Evolutionary conservation across 2,113 vertebrate species (phyloP).

Genomic region (Chascanopsetta lugubris): DNA sequence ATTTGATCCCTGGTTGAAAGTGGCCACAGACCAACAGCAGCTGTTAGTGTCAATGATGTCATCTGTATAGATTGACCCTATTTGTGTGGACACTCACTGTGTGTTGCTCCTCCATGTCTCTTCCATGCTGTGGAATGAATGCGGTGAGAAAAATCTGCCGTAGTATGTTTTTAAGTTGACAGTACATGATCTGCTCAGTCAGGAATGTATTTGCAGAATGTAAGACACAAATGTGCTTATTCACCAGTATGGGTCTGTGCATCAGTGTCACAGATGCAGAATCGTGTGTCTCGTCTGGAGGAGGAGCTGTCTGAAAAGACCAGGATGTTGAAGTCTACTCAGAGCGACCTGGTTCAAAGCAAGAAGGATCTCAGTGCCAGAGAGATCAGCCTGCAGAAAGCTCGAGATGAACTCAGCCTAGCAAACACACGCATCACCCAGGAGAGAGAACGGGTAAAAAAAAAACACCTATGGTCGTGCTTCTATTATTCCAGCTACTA

Average conservation of each 20-base stretch:
- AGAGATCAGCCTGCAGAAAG: conserved; percentile 69
- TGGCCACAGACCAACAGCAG: conserved; percentile 8
- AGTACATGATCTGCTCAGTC: too few species aligned
- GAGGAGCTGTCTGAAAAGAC: conserved; percentile 69
- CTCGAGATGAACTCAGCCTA: conserved; percentile 65
- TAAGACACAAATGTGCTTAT: neutral
- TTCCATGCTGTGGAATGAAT: neutral
- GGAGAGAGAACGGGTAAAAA: conserved; percentile 75
- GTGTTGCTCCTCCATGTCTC: conserved; percentile 6
- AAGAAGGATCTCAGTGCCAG: conserved; percentile 69
- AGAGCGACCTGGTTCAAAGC: conserved; percentile 62
- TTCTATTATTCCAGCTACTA: too few species aligned
- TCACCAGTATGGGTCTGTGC: conserved; percentile 8
- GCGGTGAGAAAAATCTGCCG: neutral
- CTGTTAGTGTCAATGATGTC: conserved; percentile 12
- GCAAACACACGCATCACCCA: conserved; percentile 69
- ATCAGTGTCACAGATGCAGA: conserved; percentile 47
- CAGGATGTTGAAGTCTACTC: conserved; percentile 52
- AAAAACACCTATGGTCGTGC: neutral
- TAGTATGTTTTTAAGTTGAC: too few species aligned
- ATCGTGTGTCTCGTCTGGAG: conserved; percentile 69
- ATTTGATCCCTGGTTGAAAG: conserved; percentile 17
- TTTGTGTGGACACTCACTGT: neutral
- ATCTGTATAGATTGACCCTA: conserved; percentile 53
- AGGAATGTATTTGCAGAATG: too few species aligned